Percentiles rank a stretch among this genome's conserved stretches.
Evolutionary conservation across 2,888 invertebrate genomes (phyloP).

Genomic region (Dinocampus coccinellae): DNA sequence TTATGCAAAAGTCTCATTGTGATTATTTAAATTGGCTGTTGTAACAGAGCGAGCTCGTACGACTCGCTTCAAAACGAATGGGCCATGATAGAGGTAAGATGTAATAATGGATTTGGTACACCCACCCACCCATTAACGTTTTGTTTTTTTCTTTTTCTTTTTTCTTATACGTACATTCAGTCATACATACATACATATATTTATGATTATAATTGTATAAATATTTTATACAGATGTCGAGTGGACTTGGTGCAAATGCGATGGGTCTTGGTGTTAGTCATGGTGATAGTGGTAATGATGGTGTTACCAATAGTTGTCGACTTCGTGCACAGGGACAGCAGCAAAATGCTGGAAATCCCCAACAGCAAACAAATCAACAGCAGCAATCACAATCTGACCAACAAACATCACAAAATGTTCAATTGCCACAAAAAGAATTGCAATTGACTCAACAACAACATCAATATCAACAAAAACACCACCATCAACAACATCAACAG

Average conservation of each 20-base stretch:
- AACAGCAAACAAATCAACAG: constrained; percentile 55
- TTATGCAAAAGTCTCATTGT: background rate
- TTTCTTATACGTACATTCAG: too few species aligned
- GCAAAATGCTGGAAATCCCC: constrained; percentile 40
- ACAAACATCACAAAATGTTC: constrained; percentile 38
- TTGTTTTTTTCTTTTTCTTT: background rate
- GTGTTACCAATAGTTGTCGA: constrained; percentile 61
- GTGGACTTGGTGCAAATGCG: constrained; percentile 66
- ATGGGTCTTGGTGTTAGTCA: constrained; percentile 68
- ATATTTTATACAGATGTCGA: constrained; percentile 62
- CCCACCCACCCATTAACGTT: background rate
- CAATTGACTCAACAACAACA: constrained; percentile 58
- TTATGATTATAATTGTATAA: too few species aligned
- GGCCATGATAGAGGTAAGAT: constrained; percentile 69
- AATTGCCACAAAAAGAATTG: constrained; percentile 28
- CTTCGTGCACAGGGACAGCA: constrained; percentile 61
- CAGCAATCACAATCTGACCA: constrained; percentile 49
- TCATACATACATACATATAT: too few species aligned
- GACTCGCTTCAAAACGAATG: constrained; percentile 67
- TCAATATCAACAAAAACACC: constrained; percentile 57
- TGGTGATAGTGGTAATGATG: constrained; percentile 61
- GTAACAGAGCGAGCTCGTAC: constrained; percentile 62
- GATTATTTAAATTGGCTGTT: background rate
- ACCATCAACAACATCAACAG: constrained; percentile 60
- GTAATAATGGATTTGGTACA: background rate